phyloP scores from a whole-genome alignment of 2,113 vertebrate genomes.

The Perca flavescens region DNA sequence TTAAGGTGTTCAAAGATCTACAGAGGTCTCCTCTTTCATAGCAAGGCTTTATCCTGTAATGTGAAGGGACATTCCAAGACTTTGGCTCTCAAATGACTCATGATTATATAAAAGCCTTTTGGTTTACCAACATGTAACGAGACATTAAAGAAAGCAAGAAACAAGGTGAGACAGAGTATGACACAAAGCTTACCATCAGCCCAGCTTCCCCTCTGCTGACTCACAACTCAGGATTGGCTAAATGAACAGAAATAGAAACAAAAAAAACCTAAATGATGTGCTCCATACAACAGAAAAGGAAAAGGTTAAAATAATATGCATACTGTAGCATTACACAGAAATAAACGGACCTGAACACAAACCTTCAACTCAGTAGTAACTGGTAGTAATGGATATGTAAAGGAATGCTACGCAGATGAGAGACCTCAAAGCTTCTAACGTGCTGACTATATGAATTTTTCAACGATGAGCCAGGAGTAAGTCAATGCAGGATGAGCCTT shows the following conservation, averaged over 20 bases:
- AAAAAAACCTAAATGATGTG: slow-evolving; percentile 14
- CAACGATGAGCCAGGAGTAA: neutral
- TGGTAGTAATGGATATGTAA: slow-evolving; percentile 8
- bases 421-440: slow-evolving; percentile 22
- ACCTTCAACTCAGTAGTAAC: neutral
- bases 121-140: slow-evolving; percentile 25
- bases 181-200: slow-evolving; percentile 82
- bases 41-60: slow-evolving; percentile 28
- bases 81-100: slow-evolving; percentile 5
- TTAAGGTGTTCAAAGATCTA: slow-evolving; percentile 28
- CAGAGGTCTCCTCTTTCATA: slow-evolving; percentile 12
- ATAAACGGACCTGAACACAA: neutral
- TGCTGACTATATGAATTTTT: slow-evolving; percentile 10
- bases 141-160: slow-evolving; percentile 22
- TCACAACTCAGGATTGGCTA: slow-evolving; percentile 78
- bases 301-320: neutral
- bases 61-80: slow-evolving; percentile 12
- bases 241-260: slow-evolving; percentile 58
- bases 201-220: slow-evolving; percentile 82
- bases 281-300: neutral
- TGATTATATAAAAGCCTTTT: slow-evolving; percentile 20
- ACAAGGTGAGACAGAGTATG: slow-evolving; percentile 42
- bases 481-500: slow-evolving; percentile 1
- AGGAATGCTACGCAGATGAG: slow-evolving; percentile 7
- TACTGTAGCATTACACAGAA: neutral